Percentiles rank a stretch among this genome's conserved stretches.
phyloP scores from a whole-genome alignment of 2,888 invertebrate species.

The Epirrhoe tristata region DNA sequence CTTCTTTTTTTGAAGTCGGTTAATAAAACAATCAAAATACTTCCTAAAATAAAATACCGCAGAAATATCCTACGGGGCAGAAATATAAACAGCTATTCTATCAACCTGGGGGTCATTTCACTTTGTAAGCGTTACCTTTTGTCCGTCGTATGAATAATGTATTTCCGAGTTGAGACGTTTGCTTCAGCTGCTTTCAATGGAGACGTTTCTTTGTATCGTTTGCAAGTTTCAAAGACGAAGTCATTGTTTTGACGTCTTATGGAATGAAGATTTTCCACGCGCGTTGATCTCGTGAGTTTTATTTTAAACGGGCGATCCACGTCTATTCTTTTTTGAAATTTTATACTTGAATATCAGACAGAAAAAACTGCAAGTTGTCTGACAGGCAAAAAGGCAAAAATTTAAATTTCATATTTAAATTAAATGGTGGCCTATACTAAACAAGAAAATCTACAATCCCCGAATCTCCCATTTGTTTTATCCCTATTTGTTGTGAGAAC shows the following conservation, averaged over 20 bases:
- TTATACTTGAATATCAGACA: neutral
- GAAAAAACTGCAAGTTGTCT: neutral
- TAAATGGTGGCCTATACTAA: too few species aligned
- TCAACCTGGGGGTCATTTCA: slow-evolving; percentile 75
- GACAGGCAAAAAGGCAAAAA: too few species aligned
- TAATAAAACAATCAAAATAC: slow-evolving; percentile 35
- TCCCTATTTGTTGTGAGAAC: too few species aligned
- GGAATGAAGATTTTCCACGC: slow-evolving; percentile 2
- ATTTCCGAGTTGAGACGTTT: slow-evolving; percentile 44
- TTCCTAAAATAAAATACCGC: slow-evolving; percentile 33
- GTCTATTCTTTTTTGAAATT: neutral
- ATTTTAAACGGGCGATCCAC: neutral
- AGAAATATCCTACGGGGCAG: slow-evolving; percentile 41
- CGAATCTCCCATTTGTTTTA: too few species aligned
- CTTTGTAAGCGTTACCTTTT: slow-evolving; percentile 63
- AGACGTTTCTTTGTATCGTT: slow-evolving; percentile 37
- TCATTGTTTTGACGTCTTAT: slow-evolving; percentile 25
- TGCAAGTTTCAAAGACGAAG: slow-evolving; percentile 24
- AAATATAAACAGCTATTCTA: slow-evolving; percentile 61
- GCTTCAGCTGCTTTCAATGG: slow-evolving; percentile 56
- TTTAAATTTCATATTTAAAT: too few species aligned
- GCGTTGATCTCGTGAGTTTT: neutral
- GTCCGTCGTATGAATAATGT: slow-evolving; percentile 66
- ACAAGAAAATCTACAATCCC: too few species aligned
- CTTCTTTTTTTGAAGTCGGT: too few species aligned